Evolutionary conservation across 1,140 invertebrate genomes (phyloP).

Genomic region (Formica selysi): DNA sequence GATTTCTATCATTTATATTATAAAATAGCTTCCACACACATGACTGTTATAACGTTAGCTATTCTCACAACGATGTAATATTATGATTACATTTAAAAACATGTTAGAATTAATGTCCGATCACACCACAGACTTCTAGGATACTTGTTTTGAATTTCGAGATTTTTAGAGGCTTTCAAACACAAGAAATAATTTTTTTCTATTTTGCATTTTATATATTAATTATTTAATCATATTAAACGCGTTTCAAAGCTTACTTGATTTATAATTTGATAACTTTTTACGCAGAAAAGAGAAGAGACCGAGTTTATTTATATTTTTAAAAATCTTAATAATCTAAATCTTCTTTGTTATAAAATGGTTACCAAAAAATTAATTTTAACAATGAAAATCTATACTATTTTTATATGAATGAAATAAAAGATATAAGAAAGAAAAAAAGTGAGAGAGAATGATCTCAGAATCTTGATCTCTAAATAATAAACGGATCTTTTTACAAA

Average conservation of each 20-base stretch:
- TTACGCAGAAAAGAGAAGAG: not conserved
- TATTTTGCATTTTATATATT: not conserved
- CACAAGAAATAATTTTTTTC: not conserved
- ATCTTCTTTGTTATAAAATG: not conserved
- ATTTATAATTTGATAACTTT: not conserved
- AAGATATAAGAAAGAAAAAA: not conserved
- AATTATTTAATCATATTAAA: not conserved
- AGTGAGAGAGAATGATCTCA: not conserved
- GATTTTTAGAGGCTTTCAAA: no score
- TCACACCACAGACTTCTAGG: not conserved
- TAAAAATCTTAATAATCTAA: not conserved
- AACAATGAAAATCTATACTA: not conserved
- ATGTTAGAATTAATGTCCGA: conserved; percentile 5
- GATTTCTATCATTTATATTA: not conserved
- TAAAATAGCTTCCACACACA: no score
- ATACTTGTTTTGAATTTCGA: not conserved
- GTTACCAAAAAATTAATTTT: not conserved
- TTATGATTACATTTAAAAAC: not conserved
- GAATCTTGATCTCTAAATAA: not conserved
- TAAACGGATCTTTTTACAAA: conserved; percentile 13
- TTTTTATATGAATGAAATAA: not conserved
- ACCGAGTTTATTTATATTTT: not conserved
- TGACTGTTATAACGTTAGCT: not conserved
- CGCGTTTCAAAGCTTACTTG: not conserved
- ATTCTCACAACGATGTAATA: not conserved